phyloP scores from a whole-genome alignment of 37 sponge, comb jelly and placozoan species.

The Amphimedon queenslandica region DNA sequence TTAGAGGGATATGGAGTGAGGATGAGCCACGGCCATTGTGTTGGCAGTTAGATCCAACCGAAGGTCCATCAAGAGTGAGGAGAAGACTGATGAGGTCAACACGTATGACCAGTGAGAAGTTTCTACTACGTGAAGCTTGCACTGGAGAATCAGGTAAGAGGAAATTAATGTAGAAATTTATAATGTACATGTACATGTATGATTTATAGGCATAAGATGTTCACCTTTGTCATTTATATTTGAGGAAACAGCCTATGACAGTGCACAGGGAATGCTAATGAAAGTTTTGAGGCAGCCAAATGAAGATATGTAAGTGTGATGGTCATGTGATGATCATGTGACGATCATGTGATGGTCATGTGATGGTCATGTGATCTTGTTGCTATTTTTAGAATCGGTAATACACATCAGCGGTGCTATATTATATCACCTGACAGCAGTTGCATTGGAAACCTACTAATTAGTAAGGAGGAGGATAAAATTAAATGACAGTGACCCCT shows the following conservation, averaged over 20 bases:
- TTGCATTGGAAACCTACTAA: slow-evolving; percentile 50
- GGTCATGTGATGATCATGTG: neutral
- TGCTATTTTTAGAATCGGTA: neutral
- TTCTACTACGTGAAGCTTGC: slow-evolving; percentile 41
- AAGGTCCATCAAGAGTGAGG: slow-evolving; percentile 81
- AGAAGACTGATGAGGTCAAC: slow-evolving; percentile 69
- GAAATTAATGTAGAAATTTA: neutral
- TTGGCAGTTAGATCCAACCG: slow-evolving; percentile 95
- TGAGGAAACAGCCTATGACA: slow-evolving; percentile 54
- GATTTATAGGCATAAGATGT: neutral
- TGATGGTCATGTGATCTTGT: neutral
- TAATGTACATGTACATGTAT: neutral
- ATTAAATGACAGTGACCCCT: neutral
- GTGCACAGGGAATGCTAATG: slow-evolving; percentile 22
- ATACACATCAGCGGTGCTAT: slow-evolving; percentile 16
- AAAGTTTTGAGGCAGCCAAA: slow-evolving; percentile 30
- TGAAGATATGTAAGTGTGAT: slow-evolving; percentile 30
- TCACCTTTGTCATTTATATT: slow-evolving; percentile 68
- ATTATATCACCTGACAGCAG: slow-evolving; percentile 73
- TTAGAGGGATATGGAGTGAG: slow-evolving; percentile 67
- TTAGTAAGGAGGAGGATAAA: slow-evolving; percentile 34
- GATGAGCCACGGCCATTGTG: slow-evolving; percentile 74
- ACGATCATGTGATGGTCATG: too few species aligned
- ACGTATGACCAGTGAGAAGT: slow-evolving; percentile 42
- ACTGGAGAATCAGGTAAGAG: neutral